Evolutionary conservation across 2,797 vertebrate genomes (phyloP).

Genomic region (Trichosurus vulpecula): DNA sequence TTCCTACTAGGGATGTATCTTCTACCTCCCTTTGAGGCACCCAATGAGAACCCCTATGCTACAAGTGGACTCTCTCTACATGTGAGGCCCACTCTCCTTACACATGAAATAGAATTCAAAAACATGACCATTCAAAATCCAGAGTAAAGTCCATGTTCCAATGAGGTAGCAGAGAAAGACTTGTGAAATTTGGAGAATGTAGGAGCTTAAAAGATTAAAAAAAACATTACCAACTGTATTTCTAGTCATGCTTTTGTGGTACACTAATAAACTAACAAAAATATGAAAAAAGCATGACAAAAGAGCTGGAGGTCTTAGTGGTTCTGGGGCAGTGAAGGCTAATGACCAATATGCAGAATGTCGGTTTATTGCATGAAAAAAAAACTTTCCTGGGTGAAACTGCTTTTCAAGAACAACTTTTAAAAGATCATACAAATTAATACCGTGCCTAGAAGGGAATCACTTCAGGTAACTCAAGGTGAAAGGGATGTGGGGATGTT

Average conservation of each 20-base stretch:
- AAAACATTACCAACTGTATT: no score
- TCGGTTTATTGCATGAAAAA: background rate
- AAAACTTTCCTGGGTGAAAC: background rate
- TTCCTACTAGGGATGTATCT: background rate
- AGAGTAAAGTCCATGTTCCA: no score
- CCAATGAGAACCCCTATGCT: background rate
- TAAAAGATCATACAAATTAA: background rate
- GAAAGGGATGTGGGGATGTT: background rate
- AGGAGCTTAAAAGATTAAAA: no score
- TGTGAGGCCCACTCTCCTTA: background rate
- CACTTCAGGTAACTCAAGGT: background rate
- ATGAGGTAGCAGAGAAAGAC: no score
- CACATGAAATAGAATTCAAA: background rate
- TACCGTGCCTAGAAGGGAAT: background rate
- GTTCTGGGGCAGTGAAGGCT: background rate
- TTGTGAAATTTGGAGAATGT: no score
- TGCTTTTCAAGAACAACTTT: background rate
- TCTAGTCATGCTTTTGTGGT: no score
- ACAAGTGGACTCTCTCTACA: background rate
- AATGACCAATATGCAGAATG: background rate
- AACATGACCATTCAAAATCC: no score
- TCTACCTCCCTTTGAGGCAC: background rate
- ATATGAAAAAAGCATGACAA: no score
- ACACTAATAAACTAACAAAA: no score
- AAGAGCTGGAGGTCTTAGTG: background rate